These are phyloP conservation scores for Pammene fasciana DNA, from an alignment of 2,888 invertebrate species.

Conservation along the genomic window DNA sequence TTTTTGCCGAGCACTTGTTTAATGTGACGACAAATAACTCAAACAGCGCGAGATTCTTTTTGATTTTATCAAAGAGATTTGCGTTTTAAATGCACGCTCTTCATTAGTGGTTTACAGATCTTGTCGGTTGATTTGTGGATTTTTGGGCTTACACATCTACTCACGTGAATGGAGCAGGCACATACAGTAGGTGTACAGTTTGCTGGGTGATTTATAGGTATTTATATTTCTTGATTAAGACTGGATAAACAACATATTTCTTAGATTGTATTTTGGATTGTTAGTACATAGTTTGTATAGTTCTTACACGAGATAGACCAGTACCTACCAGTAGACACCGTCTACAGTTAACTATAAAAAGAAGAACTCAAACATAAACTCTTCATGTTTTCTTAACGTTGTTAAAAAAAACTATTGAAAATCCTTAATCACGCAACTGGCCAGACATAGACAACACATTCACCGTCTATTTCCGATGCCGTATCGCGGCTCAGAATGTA, in stretches of 20 bases:
- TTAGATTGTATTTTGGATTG: not conserved
- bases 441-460: slow-evolving; percentile 42
- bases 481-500: slow-evolving; percentile 62
- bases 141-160: slow-evolving; percentile 56
- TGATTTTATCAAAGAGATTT: slow-evolving; percentile 72
- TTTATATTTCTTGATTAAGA: not conserved
- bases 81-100: slow-evolving; percentile 71
- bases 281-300: too few species aligned
- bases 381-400: slow-evolving; percentile 7
- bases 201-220: not conserved
- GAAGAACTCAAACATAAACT: slow-evolving; percentile 1
- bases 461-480: slow-evolving; percentile 44
- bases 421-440: slow-evolving; percentile 32
- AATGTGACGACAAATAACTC: slow-evolving; percentile 82
- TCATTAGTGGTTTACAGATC: slow-evolving; percentile 74
- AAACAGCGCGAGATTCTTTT: slow-evolving; percentile 72
- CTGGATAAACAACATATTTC: not conserved
- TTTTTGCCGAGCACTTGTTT: slow-evolving; percentile 78
- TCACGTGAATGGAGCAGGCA: slow-evolving; percentile 45
- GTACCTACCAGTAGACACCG: too few species aligned
- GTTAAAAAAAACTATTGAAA: slow-evolving; percentile 20
- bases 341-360: not conserved
- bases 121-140: slow-evolving; percentile 54
- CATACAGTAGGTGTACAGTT: too few species aligned
- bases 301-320: too few species aligned